phyloP scores from a whole-genome alignment of 2,888 invertebrate species.

The Choristoneura rosaceana region DNA sequence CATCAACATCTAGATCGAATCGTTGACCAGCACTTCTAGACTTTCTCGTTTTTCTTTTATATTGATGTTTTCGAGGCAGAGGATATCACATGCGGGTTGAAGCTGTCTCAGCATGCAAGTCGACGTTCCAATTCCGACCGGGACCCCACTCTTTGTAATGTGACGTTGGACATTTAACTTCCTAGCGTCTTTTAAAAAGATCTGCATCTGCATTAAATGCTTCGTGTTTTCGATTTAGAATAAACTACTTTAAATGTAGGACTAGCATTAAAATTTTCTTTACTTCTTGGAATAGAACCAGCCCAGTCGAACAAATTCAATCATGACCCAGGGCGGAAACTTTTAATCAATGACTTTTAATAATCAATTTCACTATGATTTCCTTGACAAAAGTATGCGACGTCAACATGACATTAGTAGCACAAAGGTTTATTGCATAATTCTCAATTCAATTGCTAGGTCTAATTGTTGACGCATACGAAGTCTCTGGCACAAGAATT shows the following conservation, averaged over 20 bases:
- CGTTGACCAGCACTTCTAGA: conserved; percentile 1
- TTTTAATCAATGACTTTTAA: too few species aligned
- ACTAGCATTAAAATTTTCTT: neutral
- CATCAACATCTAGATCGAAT: neutral
- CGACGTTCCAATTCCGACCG: conserved; percentile 30
- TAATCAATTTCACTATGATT: too few species aligned
- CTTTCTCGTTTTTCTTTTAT: conserved; percentile 17
- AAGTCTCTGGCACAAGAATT: too few species aligned
- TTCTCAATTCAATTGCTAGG: too few species aligned
- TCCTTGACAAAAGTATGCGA: too few species aligned
- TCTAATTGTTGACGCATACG: too few species aligned
- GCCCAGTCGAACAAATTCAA: too few species aligned
- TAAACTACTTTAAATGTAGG: conserved; percentile 7
- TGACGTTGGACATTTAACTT: conserved; percentile 37
- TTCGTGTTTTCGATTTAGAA: conserved; percentile 15
- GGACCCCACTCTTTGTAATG: conserved; percentile 29
- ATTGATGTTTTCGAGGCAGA: conserved; percentile 32
- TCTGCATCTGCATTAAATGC: conserved; percentile 26
- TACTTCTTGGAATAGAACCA: neutral
- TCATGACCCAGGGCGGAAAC: too few species aligned
- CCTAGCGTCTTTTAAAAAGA: conserved; percentile 17
- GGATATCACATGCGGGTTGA: conserved; percentile 23
- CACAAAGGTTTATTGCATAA: too few species aligned
- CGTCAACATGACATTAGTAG: too few species aligned
- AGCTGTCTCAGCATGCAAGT: conserved; percentile 22